Percentiles rank a stretch among this genome's conserved stretches.
Evolutionary conservation across 2,797 vertebrate species (phyloP).

Genomic region (Menidia menidia): DNA sequence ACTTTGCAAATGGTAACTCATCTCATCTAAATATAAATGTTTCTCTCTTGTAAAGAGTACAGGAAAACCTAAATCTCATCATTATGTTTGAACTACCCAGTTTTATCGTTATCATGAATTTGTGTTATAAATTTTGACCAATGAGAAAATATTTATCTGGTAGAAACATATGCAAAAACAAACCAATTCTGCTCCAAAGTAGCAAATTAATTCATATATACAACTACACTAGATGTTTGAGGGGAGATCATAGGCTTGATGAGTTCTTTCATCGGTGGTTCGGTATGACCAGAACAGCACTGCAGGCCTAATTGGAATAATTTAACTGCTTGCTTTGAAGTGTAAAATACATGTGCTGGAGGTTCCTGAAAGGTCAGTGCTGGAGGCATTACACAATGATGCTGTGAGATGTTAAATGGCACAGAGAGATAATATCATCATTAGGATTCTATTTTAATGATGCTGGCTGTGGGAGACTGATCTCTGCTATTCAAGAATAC

Average conservation of each 20-base stretch:
- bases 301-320: slow-evolving; percentile 78
- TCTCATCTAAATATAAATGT: too few relatives aligned
- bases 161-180: slow-evolving; percentile 8
- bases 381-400: slow-evolving; percentile 31
- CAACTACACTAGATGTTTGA: slow-evolving; percentile 39
- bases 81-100: slow-evolving; percentile 17
- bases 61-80: not conserved
- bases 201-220: slow-evolving; percentile 41
- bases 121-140: not conserved
- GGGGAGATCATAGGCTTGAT: slow-evolving; percentile 46
- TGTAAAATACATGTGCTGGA: slow-evolving; percentile 61
- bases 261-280: slow-evolving; percentile 75
- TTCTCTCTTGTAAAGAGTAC: not conserved
- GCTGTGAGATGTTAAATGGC: slow-evolving; percentile 53
- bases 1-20: too few relatives aligned
- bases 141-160: not conserved
- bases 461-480: slow-evolving; percentile 11
- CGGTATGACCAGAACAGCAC: slow-evolving; percentile 53
- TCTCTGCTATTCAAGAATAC: slow-evolving; percentile 22
- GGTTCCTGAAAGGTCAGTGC: slow-evolving; percentile 69
- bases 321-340: slow-evolving; percentile 78
- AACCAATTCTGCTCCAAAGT: slow-evolving; percentile 24
- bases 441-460: slow-evolving; percentile 48
- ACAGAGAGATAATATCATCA: slow-evolving; percentile 44
- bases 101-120: slow-evolving; percentile 1